phyloP scores from a whole-genome alignment of 53 echinoderm and acorn worm species.

The Arbacia lixula region DNA sequence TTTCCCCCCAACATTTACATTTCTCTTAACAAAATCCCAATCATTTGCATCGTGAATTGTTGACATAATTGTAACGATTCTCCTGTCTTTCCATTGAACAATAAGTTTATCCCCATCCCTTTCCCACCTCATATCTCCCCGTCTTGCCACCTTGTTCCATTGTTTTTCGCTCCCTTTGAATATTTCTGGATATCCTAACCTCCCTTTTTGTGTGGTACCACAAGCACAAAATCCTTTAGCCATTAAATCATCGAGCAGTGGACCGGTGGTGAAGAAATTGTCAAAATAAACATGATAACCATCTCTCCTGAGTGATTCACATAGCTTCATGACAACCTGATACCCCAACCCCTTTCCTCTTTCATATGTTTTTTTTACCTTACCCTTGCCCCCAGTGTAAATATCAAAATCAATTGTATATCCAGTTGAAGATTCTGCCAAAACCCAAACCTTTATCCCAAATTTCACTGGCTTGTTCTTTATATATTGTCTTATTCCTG shows the following conservation, averaged over 20 bases:
- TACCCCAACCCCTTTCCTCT: constrained; percentile 2
- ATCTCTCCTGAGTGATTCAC: background rate
- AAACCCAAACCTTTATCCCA: background rate
- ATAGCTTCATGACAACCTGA: constrained; percentile 1
- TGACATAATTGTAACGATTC: constrained; percentile 16
- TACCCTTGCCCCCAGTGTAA: background rate
- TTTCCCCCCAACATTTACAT: constrained; percentile 2
- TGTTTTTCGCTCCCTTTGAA: background rate
- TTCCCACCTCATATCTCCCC: constrained; percentile 8
- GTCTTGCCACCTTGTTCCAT: constrained; percentile 10
- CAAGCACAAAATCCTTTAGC: constrained; percentile 1
- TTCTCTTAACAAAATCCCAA: constrained; percentile 16
- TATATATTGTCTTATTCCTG: background rate
- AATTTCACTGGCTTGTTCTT: background rate
- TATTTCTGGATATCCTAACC: constrained; percentile 2
- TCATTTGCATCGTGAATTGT: constrained; percentile 29
- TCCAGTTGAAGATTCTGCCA: background rate
- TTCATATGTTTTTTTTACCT: background rate
- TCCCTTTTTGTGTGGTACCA: constrained; percentile 27
- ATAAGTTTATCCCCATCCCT: background rate
- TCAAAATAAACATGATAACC: constrained; percentile 12
- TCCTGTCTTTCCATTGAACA: background rate
- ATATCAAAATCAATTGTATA: constrained; percentile 9
- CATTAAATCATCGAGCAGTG: background rate
- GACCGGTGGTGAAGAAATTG: constrained; percentile 6